phyloP scores from a whole-genome alignment of 2,888 invertebrate species.

The Caenorhabditis sp. region DNA sequence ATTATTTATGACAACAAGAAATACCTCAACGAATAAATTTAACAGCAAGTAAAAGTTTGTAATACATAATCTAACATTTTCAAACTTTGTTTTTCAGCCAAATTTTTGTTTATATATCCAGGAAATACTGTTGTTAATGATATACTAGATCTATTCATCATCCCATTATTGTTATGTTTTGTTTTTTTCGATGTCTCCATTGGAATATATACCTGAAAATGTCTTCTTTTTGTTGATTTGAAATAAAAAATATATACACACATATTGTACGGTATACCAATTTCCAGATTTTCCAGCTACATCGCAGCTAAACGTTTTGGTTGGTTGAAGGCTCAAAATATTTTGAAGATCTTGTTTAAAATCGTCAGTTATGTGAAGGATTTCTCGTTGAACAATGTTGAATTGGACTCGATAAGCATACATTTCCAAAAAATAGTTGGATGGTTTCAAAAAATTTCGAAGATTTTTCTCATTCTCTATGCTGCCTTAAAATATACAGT shows the following conservation, averaged over 20 bases:
- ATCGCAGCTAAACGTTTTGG: conserved; percentile 32
- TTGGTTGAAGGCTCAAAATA: conserved; percentile 12
- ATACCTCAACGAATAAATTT: conserved; percentile 4
- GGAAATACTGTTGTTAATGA: conserved; percentile 30
- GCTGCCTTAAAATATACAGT: conserved; percentile 15
- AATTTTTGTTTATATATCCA: conserved; percentile 31
- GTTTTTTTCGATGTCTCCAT: neutral
- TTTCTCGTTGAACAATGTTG: conserved; percentile 20
- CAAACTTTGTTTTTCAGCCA: conserved; percentile 26
- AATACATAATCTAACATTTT: conserved; percentile 23
- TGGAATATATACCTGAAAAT: conserved; percentile 6
- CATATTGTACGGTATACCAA: conserved; percentile 25
- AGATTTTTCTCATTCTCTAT: conserved; percentile 12
- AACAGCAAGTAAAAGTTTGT: conserved; percentile 7
- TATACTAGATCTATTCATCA: conserved; percentile 10
- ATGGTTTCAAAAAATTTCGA: conserved; percentile 21
- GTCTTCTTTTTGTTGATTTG: neutral
- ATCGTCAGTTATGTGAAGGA: conserved; percentile 23
- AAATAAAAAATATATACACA: conserved; percentile 1
- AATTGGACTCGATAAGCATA: conserved; percentile 30
- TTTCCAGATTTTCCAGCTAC: conserved; percentile 14
- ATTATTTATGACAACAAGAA: neutral
- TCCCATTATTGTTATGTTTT: neutral
- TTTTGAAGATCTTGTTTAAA: conserved; percentile 18
- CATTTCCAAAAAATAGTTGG: conserved; percentile 30